Percentiles rank a stretch among this genome's conserved stretches.
Evolutionary conservation across 2,888 invertebrate species (phyloP).

Genomic region (Nephrotoma flavescens): DNA sequence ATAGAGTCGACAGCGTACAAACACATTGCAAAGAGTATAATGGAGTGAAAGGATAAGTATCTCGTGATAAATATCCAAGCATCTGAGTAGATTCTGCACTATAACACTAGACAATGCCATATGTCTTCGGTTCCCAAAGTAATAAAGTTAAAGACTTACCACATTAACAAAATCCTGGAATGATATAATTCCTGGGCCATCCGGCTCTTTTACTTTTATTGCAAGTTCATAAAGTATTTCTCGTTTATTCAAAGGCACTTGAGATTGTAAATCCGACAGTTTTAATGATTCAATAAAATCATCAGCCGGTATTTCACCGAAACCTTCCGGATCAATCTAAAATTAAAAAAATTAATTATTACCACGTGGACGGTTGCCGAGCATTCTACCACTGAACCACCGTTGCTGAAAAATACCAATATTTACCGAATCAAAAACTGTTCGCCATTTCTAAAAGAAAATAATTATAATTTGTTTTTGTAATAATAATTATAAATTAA

Average conservation of each 20-base stretch:
- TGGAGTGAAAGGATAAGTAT: too few species aligned
- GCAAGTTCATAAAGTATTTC: constrained; percentile 62
- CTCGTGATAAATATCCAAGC: too few species aligned
- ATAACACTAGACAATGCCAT: too few species aligned
- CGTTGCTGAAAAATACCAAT: background rate
- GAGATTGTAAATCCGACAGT: constrained; percentile 60
- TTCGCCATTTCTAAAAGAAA: constrained; percentile 69
- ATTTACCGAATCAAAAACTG: constrained; percentile 70
- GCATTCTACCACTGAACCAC: constrained; percentile 5
- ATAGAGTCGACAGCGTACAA: too few species aligned
- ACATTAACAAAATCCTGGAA: constrained; percentile 91
- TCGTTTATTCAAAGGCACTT: constrained; percentile 59
- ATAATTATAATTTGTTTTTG: constrained; percentile 15
- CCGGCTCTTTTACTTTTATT: constrained; percentile 44
- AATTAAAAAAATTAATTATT: background rate
- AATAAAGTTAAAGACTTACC: constrained; percentile 45
- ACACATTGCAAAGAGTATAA: too few species aligned
- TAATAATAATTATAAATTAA: constrained; percentile 9
- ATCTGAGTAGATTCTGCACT: too few species aligned
- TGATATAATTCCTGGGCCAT: constrained; percentile 54
- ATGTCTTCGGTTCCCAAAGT: too few species aligned
- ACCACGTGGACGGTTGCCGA: background rate
- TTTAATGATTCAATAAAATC: constrained; percentile 66
- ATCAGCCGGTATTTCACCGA: constrained; percentile 79
- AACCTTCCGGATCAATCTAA: constrained; percentile 83